Conservation (phyloP, 2,888 invertebrate genomes). For the Watsonalla cultraria region DNA sequence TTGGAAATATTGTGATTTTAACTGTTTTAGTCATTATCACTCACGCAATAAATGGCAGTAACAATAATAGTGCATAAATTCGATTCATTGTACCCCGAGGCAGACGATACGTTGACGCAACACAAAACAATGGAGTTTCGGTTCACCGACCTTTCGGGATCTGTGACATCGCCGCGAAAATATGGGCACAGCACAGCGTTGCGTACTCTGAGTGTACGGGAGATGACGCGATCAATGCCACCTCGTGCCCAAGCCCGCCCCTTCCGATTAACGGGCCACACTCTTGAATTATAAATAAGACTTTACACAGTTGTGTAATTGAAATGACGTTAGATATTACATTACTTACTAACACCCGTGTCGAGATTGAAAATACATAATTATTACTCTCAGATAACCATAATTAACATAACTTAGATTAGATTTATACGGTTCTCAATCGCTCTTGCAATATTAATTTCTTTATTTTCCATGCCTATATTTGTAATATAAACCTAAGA, state of each 20-base stretch:
- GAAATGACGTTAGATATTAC: conserved; percentile 54
- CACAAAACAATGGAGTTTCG: conserved; percentile 70
- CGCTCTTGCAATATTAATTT: neutral
- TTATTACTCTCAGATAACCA: neutral
- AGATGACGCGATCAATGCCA: conserved; percentile 60
- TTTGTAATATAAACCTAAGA: neutral
- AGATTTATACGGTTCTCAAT: neutral
- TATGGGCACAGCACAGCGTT: conserved; percentile 59
- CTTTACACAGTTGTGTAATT: conserved; percentile 55
- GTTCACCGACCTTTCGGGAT: conserved; percentile 72
- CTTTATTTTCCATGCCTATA: neutral
- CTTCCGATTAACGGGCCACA: conserved; percentile 56
- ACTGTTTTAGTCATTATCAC: conserved; percentile 47
- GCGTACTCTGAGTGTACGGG: conserved; percentile 31
- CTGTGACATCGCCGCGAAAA: conserved; percentile 73
- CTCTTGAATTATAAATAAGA: conserved; percentile 68
- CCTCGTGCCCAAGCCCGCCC: conserved; percentile 54
- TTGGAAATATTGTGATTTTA: conserved; percentile 28
- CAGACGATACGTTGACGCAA: conserved; percentile 74
- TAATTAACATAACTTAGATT: neutral
- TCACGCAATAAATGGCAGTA: conserved; percentile 53
- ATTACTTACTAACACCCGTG: conserved; percentile 30
- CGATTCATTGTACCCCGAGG: conserved; percentile 61
- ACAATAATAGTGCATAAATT: conserved; percentile 67
- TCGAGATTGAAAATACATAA: neutral